phyloP scores from a whole-genome alignment of 2,113 vertebrate genomes.

The Psammodynastes pulverulentus region DNA sequence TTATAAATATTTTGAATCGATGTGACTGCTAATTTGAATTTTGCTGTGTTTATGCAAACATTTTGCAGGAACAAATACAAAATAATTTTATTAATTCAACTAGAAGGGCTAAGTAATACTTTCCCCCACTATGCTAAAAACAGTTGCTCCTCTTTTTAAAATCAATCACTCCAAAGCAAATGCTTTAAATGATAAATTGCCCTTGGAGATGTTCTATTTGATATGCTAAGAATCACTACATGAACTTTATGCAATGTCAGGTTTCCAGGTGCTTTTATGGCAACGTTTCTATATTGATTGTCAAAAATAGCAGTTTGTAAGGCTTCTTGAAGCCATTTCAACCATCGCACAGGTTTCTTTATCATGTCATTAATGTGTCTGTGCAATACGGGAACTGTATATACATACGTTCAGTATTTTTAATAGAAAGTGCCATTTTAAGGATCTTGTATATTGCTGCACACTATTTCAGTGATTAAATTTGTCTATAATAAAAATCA shows the following conservation, averaged over 20 bases:
- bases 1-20: neutral
- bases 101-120: neutral
- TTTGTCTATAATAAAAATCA: neutral
- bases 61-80: neutral
- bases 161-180: neutral
- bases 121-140: neutral
- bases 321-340: neutral
- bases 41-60: neutral
- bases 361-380: neutral
- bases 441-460: constrained; percentile 79
- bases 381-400: constrained; percentile 42
- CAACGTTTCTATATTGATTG: neutral
- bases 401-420: constrained; percentile 35
- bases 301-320: neutral
- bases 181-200: neutral
- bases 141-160: neutral
- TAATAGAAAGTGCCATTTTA: constrained; percentile 78
- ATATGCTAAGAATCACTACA: neutral
- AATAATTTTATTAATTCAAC: neutral
- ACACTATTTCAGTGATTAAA: constrained; percentile 72
- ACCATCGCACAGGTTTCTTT: constrained; percentile 4
- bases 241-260: neutral
- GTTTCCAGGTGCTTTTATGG: neutral
- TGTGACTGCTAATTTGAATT: neutral
- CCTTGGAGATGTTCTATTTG: neutral